These are phyloP conservation scores for Mirounga angustirostris DNA, from an alignment of 2,113 vertebrate species.

Conservation along the genomic window DNA sequence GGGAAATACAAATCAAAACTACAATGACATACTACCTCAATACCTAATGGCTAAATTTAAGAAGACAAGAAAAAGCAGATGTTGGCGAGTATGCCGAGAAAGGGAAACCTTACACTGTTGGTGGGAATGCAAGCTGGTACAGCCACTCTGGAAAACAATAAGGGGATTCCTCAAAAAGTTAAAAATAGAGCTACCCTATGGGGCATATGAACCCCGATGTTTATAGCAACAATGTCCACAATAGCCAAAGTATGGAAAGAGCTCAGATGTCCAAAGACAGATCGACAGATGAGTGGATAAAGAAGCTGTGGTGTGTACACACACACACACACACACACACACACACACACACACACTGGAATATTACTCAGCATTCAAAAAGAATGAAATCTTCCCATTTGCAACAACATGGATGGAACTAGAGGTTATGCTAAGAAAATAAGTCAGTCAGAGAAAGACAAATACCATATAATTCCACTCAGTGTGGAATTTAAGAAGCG, in stretches of 20 bases:
- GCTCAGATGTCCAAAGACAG: neutral
- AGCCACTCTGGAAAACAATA: neutral
- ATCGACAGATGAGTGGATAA: neutral
- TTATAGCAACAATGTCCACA: neutral
- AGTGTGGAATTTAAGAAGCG: too few relatives aligned
- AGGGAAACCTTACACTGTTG: neutral
- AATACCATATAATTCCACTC: too few relatives aligned
- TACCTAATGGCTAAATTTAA: neutral
- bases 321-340: too few relatives aligned
- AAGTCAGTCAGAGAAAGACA: too few relatives aligned
- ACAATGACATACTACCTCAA: too few relatives aligned
- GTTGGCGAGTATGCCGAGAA: neutral
- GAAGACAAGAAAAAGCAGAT: neutral
- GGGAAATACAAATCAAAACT: too few relatives aligned
- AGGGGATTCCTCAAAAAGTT: neutral
- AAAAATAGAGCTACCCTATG: neutral
- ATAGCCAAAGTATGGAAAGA: too few relatives aligned
- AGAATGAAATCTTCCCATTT: too few relatives aligned
- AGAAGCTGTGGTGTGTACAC: neutral
- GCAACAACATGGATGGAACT: too few relatives aligned
- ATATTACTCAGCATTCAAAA: too few relatives aligned
- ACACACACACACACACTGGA: too few relatives aligned
- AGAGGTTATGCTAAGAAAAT: too few relatives aligned
- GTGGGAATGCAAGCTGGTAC: neutral
- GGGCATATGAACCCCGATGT: neutral